Base-by-base conservation (phyloP, 2,888 invertebrate species). In the Unio delphinus region DNA sequence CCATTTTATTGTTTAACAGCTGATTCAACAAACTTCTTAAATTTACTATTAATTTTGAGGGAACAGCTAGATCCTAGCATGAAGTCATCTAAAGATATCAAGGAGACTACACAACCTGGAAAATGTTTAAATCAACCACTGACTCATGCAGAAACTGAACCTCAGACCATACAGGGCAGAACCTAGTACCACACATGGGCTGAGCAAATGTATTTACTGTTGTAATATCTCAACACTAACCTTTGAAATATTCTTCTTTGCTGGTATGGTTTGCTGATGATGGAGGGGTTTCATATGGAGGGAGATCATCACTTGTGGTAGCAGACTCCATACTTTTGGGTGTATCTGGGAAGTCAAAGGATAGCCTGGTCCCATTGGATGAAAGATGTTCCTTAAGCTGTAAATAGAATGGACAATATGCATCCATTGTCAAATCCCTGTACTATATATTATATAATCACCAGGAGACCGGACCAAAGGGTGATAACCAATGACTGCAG, bases 261-360 rank as follows among this genome's bases (percentile, higher is more conserved):
- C 78, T 80, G 65, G 78, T 81, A 62, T 80, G 74, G 65, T 80
- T 79, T 18, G 80, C 80, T 56, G 82, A 80, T 11, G 76, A 74
- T 4, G 84, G 82, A 20, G 81, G 82, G 6, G 83, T 82, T 58
- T 83, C 84, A 67, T 83, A 84, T 0, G 85, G 83, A n/a, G 83
- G 85, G n/a, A 84, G 72, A n/a, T 85, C 83, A 58, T 85, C 85
- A 69, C 83, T 82, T 26, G 86, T 85, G 17, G 78, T 86, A 70
- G 74, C 78, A 62, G 70, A 74, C 17, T 78, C 85, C 18, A 79
- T 70, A 70, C 90, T 80, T 58, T 78, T 76, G n/a, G 79, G 79
- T 20, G 80, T 80, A 55, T 74, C 69, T 26, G 76, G 78, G n/a
- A 77, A 67, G 26, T 72, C 77, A 26, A 78, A 64, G 15, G 71